Evolutionary conservation across 2,797 vertebrate species (phyloP).

Genomic region (Arctocebus calabarensis): DNA sequence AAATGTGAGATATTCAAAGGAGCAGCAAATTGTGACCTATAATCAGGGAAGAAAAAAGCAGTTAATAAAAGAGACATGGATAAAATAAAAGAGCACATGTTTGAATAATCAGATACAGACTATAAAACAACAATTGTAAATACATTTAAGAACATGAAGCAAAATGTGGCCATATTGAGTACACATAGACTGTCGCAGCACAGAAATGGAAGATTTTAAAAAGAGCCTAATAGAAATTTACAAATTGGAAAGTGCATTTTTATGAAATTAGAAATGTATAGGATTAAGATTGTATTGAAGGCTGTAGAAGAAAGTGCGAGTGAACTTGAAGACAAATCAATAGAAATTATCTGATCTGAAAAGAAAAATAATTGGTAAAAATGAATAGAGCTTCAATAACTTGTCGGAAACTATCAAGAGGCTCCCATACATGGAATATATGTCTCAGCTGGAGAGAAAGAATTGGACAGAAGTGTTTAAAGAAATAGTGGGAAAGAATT

Average conservation of each 20-base stretch:
- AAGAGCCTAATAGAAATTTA: background rate
- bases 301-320: background rate
- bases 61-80: background rate
- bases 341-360: background rate
- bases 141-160: background rate
- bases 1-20: background rate
- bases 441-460: background rate
- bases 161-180: background rate
- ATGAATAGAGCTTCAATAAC: background rate
- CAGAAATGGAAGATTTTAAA: conserved; percentile 16
- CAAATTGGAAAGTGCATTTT: background rate
- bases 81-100: background rate
- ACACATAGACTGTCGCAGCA: background rate
- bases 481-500: background rate
- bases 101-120: background rate
- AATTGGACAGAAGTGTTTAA: background rate
- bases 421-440: background rate
- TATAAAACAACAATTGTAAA: background rate
- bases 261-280: background rate
- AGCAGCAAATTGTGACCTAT: background rate
- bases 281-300: background rate
- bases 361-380: background rate
- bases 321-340: conserved; percentile 34
- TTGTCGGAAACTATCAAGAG: background rate
- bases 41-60: background rate